phyloP scores from a whole-genome alignment of 2,888 invertebrate species.

The Clunio marinus region DNA sequence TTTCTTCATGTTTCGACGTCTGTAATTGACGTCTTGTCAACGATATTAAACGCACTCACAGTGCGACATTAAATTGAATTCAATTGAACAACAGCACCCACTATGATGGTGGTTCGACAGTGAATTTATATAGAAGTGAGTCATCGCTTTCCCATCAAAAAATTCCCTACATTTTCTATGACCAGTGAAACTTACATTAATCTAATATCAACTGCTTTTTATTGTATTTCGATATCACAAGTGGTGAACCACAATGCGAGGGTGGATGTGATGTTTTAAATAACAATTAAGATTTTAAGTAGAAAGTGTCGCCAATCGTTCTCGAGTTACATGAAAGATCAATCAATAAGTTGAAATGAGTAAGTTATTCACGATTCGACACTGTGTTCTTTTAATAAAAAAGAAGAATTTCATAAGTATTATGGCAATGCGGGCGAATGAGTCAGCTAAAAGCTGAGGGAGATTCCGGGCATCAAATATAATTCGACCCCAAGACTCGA shows the following conservation, averaged over 20 bases:
- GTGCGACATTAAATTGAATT: conserved; percentile 24
- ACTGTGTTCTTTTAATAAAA: not conserved
- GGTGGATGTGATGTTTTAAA: not conserved
- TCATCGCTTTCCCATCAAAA: conserved; percentile 29
- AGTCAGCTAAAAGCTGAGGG: not conserved
- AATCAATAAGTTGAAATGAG: too few relatives aligned
- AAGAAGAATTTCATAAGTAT: not conserved
- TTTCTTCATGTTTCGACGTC: not conserved
- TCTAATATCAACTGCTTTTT: not conserved
- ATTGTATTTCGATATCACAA: not conserved
- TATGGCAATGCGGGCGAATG: not conserved
- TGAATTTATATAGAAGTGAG: conserved; percentile 3
- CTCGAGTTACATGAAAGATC: not conserved
- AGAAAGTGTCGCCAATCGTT: not conserved
- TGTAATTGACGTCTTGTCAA: not conserved
- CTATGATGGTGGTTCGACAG: not conserved
- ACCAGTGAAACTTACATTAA: conserved; percentile 18
- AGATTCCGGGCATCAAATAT: not conserved
- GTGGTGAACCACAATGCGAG: not conserved
- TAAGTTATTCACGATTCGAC: not conserved
- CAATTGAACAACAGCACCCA: conserved; percentile 22
- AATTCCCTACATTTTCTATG: not conserved
- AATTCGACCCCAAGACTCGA: too few relatives aligned
- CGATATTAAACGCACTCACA: too few relatives aligned
- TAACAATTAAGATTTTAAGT: not conserved